A percentile compares a stretch with the other conserved stretches of the same genome.
phyloP scores from a whole-genome alignment of 2,888 invertebrate species.

The Tetropium fuscum region DNA sequence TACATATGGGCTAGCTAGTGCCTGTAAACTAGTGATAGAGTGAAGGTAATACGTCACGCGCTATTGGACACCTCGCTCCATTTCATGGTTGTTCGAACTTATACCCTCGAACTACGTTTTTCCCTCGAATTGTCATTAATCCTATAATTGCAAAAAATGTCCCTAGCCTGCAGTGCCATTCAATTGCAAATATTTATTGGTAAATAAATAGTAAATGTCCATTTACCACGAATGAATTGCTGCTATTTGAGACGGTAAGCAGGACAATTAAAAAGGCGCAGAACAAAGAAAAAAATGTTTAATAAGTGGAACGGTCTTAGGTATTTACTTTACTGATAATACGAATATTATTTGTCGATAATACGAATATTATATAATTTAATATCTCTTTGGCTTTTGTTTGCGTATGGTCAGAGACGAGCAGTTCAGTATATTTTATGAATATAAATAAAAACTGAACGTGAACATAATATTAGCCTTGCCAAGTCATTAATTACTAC shows the following conservation, averaged over 20 bases:
- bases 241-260: background rate
- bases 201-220: conserved; percentile 23
- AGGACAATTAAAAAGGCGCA: too few species aligned
- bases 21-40: conserved; percentile 40
- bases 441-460: too few species aligned
- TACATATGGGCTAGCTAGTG: conserved; percentile 5
- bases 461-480: too few species aligned
- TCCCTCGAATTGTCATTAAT: conserved; percentile 36
- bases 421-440: too few species aligned
- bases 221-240: conserved; percentile 16
- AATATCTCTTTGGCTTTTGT: too few species aligned
- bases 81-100: conserved; percentile 46
- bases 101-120: conserved; percentile 41
- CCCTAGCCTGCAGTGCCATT: conserved; percentile 14
- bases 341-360: too few species aligned
- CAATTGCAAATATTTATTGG: conserved; percentile 21
- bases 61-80: conserved; percentile 46
- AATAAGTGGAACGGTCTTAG: too few species aligned
- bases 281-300: too few species aligned
- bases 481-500: too few species aligned
- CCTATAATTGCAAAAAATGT: conserved; percentile 37
- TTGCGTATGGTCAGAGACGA: too few species aligned
- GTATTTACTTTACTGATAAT: too few species aligned
- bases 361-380: too few species aligned
- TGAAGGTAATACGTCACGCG: conserved; percentile 43